These are phyloP conservation scores for Synergus japonicus DNA, from an alignment of 2,888 invertebrate genomes.

Conservation along the genomic window DNA sequence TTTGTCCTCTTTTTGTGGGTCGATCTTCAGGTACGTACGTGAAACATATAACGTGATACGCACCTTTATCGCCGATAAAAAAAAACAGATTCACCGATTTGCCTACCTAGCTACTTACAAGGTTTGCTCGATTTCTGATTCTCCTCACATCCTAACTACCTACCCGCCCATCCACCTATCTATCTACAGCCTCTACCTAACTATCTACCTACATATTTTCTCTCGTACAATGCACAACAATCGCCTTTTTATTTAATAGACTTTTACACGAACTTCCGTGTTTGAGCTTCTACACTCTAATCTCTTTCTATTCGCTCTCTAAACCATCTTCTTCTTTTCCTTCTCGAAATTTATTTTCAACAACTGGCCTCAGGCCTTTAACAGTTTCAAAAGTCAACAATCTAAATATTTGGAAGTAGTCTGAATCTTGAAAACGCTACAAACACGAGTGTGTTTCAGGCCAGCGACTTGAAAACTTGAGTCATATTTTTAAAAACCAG, in stretches of 20 bases:
- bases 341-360: background rate
- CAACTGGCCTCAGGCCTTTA: background rate
- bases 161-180: slow-evolving; percentile 43
- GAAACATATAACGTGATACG: slow-evolving; percentile 59
- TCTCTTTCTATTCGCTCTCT: slow-evolving; percentile 5
- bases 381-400: slow-evolving; percentile 15
- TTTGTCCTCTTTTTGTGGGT: slow-evolving; percentile 40
- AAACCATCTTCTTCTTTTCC: background rate
- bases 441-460: background rate
- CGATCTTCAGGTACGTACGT: slow-evolving; percentile 55
- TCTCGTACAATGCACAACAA: slow-evolving; percentile 42
- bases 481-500: too few species aligned
- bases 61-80: slow-evolving; percentile 43
- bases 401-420: background rate
- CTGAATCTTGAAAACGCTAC: background rate
- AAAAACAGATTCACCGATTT: slow-evolving; percentile 35
- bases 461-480: too few species aligned
- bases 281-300: slow-evolving; percentile 35
- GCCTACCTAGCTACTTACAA: slow-evolving; percentile 39
- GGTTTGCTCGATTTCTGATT: slow-evolving; percentile 28
- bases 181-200: slow-evolving; percentile 43
- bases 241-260: slow-evolving; percentile 17
- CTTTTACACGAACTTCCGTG: slow-evolving; percentile 29
- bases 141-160: slow-evolving; percentile 18
- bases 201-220: slow-evolving; percentile 48